Percentiles rank a stretch among this genome's conserved stretches.
Evolutionary conservation across 1,140 invertebrate genomes (phyloP).

Genomic region (Acyrthosiphon pisum): DNA sequence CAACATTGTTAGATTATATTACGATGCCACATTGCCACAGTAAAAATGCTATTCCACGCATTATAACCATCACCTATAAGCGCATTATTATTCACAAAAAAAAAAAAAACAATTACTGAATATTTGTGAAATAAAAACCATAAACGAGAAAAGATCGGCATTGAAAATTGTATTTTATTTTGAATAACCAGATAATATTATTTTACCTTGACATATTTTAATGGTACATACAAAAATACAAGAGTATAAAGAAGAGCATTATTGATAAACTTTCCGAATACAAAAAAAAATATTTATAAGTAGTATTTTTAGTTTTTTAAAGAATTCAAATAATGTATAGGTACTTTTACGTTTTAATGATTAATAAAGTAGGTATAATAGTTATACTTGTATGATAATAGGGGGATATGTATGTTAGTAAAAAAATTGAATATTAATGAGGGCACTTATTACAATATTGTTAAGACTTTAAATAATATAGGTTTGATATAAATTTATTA

Average conservation of each 20-base stretch:
- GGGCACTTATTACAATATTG: neutral
- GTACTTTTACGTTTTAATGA: neutral
- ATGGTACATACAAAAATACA: neutral
- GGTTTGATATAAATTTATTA: neutral
- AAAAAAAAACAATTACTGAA: neutral
- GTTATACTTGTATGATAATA: neutral
- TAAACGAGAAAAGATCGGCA: neutral
- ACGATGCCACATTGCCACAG: neutral
- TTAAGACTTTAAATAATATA: neutral
- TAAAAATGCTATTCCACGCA: neutral
- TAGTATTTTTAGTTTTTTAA: neutral
- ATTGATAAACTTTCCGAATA: neutral
- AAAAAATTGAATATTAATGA: neutral
- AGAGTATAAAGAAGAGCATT: neutral
- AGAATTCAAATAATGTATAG: neutral
- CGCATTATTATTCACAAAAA: neutral
- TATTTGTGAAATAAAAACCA: neutral
- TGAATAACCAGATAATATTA: neutral
- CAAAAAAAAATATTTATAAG: neutral
- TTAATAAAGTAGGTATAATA: neutral
- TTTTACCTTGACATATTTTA: slow-evolving; percentile 5
- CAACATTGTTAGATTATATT: neutral
- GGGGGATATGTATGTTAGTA: neutral
- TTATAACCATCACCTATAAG: neutral
- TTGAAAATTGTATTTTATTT: neutral